Base-by-base conservation (phyloP, 1,140 invertebrate species). In the Drosophila melanica region DNA sequence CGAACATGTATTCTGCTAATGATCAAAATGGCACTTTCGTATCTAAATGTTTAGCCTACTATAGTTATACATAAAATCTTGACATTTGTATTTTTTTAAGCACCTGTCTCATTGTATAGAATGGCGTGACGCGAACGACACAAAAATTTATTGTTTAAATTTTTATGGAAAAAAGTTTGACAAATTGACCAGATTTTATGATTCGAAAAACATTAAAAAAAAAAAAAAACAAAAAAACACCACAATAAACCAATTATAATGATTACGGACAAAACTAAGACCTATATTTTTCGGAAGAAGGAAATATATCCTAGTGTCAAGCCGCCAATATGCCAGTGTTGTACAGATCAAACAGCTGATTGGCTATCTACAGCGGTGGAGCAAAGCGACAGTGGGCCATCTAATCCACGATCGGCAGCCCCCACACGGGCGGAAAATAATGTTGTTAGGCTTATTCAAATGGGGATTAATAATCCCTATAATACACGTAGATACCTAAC, bases 141-240 rank as follows among this genome's bases (percentile, higher is more conserved):
- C 54, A 27, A 57, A 57, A 41, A 42, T 42, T 42, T 57, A 39
- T 7, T 3, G 11, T 53, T 4, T 10, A 1, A 18, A 54, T 39
- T 18, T 11, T 18, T 39, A 54, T 23, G 14, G n/a, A 44, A 44
- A 14, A 42, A 35, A 35, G 2, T 35, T 35, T 54, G 6, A n/a
- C 4, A 54, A 54, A 37, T 37, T 42, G 12, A 2, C 5, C 2
- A 11, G n/a, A 1, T 45, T 35, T 20, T 53, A 12, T 37, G 4
- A 37, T 11, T 37, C 33, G 30, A 53, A 18, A 4, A 20, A 4
- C 20, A 20, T 54, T 54, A 18, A 9, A 35, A 16, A 11, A 35
- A 10, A 53, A 35, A 20, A n/a, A 3, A 37, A 23, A 18, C 16
- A 12, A 47, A 12, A 23, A 23, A 23, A 23, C 20, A 23, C 2